These are phyloP conservation scores for Allygus modestus DNA, from an alignment of 2,888 invertebrate species.

Conservation along the genomic window DNA sequence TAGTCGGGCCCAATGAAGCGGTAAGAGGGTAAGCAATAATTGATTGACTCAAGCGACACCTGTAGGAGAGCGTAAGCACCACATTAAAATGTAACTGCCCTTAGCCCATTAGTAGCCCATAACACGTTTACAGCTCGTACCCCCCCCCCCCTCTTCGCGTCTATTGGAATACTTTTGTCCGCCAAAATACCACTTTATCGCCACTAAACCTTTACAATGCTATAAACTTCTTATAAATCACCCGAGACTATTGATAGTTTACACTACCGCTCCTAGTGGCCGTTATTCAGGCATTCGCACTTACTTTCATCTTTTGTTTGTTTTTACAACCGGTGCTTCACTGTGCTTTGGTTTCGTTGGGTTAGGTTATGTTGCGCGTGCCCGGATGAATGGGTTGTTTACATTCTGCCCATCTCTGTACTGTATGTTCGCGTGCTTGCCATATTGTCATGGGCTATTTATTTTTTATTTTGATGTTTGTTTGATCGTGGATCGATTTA, in stretches of 20 bases:
- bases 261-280: constrained; percentile 21
- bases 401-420: neutral
- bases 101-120: constrained; percentile 49
- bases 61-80: constrained; percentile 18
- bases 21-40: constrained; percentile 22
- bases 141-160: neutral
- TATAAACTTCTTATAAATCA: constrained; percentile 44
- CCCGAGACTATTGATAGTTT: constrained; percentile 35
- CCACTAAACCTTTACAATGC: constrained; percentile 42
- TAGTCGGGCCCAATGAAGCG: neutral
- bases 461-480: too few species aligned
- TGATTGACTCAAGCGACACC: constrained; percentile 35
- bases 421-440: too few species aligned
- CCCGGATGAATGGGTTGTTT: neutral
- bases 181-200: constrained; percentile 47
- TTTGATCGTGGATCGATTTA: too few species aligned
- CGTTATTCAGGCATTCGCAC: constrained; percentile 15
- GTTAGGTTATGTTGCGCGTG: constrained; percentile 8
- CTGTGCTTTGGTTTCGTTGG: neutral
- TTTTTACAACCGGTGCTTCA: constrained; percentile 24
- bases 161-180: constrained; percentile 47
- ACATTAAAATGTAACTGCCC: constrained; percentile 52
- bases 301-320: constrained; percentile 41
- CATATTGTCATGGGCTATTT: too few species aligned
- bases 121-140: constrained; percentile 28